Base-by-base conservation (phyloP, 2,797 vertebrate genomes). In the Parotocinclus haroldoi region DNA sequence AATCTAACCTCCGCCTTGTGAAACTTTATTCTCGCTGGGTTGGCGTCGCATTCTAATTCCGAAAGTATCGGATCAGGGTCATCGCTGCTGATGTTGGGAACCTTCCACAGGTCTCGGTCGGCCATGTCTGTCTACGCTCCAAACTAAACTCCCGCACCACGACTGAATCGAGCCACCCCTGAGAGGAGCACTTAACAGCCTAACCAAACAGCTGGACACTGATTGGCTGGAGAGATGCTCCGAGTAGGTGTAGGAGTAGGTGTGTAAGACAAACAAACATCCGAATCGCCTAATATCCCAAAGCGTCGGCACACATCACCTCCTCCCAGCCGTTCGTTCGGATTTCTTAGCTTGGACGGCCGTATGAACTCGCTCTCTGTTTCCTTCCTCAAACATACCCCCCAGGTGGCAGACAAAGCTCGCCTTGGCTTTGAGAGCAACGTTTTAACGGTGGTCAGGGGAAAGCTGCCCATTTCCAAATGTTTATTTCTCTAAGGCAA, bases 401-500 rank as follows among this genome's bases (percentile, higher is more conserved):
- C 46, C 63, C 54, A 59, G 36, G 49, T 50, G 68, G 70, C 63
- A 58, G 58, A 62, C 70, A 57, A 68, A 27, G 66, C 77, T 71
- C 73, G 54, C 70, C 52, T 75, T 79, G 76, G 73, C 69, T 61
- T 69, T 68, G 38, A 71, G 36, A 73, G 68, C 72, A 72, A 64
- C 58, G 52, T 80, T 78, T 77, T 57, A 68, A 65, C 52, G 69
- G 50, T 46, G 75, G 77, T 83, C 83, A 78, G 76, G 27, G 76
- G 65, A 79, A 71, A 64, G 63, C 61, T 53, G 59, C 72, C 80
- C 61, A 77, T 72, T 78, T 71, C 48, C 74, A 80, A 82, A 75
- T 73, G 73, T 83, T 83, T 69, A 73, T 75, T 79, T 81, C 48
- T 74, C 55, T 75, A 77, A 77, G 73, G 68, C 51, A 10, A 72